phyloP scores from a whole-genome alignment of 2,888 invertebrate species.

The Strigamia transsilvanica region DNA sequence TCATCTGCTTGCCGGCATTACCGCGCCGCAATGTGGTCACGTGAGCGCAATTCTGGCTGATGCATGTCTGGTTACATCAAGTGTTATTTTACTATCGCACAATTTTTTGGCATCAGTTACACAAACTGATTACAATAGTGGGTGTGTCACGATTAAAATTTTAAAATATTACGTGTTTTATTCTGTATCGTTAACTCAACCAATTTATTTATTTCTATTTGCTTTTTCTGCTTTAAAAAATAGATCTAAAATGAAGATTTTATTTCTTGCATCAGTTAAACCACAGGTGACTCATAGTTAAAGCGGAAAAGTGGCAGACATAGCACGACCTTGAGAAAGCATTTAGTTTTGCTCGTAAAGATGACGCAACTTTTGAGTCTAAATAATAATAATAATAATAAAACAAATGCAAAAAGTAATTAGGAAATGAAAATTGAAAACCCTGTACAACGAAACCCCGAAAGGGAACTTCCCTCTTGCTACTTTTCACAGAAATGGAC shows the following conservation, averaged over 20 bases:
- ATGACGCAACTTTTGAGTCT: not conserved
- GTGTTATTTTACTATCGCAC: not conserved
- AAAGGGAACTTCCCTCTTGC: not conserved
- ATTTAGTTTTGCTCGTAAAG: not conserved
- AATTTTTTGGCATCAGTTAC: not conserved
- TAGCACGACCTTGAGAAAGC: constrained; percentile 23
- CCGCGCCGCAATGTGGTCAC: constrained; percentile 14
- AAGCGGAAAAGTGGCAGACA: constrained; percentile 34
- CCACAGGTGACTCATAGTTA: not conserved
- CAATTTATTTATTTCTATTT: not conserved
- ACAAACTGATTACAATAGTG: not conserved
- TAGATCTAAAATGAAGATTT: no score
- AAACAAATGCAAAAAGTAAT: not conserved
- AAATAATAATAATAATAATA: no score
- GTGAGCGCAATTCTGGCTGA: not conserved
- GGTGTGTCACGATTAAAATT: not conserved
- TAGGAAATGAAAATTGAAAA: not conserved
- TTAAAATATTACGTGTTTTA: not conserved
- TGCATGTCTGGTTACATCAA: not conserved
- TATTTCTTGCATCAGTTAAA: not conserved
- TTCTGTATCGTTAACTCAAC: not conserved
- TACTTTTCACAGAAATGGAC: not conserved
- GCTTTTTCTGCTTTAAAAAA: not conserved
- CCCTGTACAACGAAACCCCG: not conserved
- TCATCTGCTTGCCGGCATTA: constrained; percentile 20